Base-by-base conservation (phyloP, 2,888 invertebrate genomes). In the Volucella zonaria region DNA sequence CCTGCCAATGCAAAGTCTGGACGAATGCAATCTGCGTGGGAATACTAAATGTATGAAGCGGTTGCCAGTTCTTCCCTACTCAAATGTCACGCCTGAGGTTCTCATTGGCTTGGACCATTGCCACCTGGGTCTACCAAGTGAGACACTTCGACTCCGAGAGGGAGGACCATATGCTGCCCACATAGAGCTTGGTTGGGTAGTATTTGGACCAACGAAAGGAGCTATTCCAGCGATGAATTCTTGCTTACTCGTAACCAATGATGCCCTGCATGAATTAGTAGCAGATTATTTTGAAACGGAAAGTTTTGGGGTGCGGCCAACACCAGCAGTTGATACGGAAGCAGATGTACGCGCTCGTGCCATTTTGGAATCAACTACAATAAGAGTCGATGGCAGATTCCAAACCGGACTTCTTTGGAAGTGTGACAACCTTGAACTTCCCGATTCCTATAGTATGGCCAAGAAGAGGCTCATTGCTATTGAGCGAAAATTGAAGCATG, bases 161-260 rank as follows among this genome's bases (percentile, higher is more conserved):
- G 31, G 43, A 68, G 51, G 40, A 23, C 67, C 8, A 8, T 87
- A 61, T 67, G 86, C 86, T 6, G 75, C 82, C 23, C 61, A 86
- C 11, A 87, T 79, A 3, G 68, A 87, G 12, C 64, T 83, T 8
- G 23, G 23, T 23, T 23, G 23, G 23, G 23, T 23, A 23, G 80
- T 86, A 8, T 86, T 82, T 67, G 80, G 85, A 59, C 66, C 79
- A 40, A 59, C 45, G 0, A 18, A 64, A 40, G 47, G 14, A 59
- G 3, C 47, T 6, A 38, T 38, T 18, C 40, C 64, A 71, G 4
- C 62, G 31, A 47, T 18, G 54, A 43, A 1, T 47, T 31, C 66
- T 42, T 77, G 68, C 10, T 56, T 74, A 11, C 49, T 68, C 9
- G 38, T 68, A 47, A 59, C 47, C 23, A 47, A 68, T 47, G 74